phyloP scores from a whole-genome alignment of 2,888 invertebrate species.

The Drosophila subquinaria region DNA sequence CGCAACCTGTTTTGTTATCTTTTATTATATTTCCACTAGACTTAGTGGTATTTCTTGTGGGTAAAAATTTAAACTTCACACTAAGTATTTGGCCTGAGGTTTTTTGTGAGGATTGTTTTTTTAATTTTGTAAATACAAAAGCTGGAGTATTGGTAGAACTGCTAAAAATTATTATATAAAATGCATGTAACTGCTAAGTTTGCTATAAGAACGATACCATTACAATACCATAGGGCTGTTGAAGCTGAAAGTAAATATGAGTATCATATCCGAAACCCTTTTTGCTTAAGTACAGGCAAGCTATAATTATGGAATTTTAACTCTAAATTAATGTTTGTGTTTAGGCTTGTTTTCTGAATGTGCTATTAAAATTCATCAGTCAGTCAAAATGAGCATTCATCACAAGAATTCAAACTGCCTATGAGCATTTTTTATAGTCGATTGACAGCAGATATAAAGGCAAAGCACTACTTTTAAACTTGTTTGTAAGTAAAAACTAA shows the following conservation, averaged over 20 bases:
- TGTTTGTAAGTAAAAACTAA: background rate
- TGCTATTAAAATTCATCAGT: background rate
- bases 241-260: too few species aligned
- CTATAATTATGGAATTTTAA: background rate
- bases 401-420: conserved; percentile 10
- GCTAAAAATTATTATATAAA: too few species aligned
- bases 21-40: background rate
- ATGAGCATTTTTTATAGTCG: conserved; percentile 3
- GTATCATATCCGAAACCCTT: background rate
- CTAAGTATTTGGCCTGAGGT: too few species aligned
- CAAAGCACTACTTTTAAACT: background rate
- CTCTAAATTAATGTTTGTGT: background rate
- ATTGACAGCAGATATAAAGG: conserved; percentile 1
- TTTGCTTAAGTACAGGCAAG: background rate
- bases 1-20: background rate
- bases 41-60: background rate
- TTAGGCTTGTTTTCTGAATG: background rate
- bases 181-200: too few species aligned
- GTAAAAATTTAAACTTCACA: too few species aligned
- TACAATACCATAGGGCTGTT: too few species aligned
- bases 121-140: too few species aligned
- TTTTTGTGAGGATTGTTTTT: too few species aligned
- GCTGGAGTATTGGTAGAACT: too few species aligned
- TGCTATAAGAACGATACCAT: too few species aligned
- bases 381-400: conserved; percentile 3